Evolutionary conservation across 2,888 invertebrate species (phyloP), one percentile per base, ranked within the genome.

Genomic region (Drosophila greeni): DNA sequence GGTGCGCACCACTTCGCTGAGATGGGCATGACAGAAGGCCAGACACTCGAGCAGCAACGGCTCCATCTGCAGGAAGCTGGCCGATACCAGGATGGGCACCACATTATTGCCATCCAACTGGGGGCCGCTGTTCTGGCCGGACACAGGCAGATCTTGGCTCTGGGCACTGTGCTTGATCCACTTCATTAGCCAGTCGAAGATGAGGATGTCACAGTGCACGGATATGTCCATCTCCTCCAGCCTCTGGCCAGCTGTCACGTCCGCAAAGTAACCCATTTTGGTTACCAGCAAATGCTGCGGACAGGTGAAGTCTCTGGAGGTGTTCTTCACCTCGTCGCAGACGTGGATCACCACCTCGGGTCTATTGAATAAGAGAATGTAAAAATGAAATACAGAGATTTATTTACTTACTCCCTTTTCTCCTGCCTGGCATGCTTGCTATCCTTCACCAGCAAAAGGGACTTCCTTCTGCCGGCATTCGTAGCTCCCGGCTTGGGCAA

Each of bases 231-330:
- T 96, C 83, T 97, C 97, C 85, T 95, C 94, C 8, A 96, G 88
- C 60, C 93, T 91, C 86, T 95, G 95, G 82, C 92, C 95, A 16
- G 93, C 92, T 0, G 95, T 95, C 5, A 96, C 95, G 85, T 95
- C 95, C 11, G 95, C 95, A 88, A 98, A 98, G 86, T 98, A 98
- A 12, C 96, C 96, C 97, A 98, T 98, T 90, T 97, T 96, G 55
- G 93, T 92, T 0, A 97, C 92, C 16, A 98, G 90, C 53, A 97
- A 89, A 78, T 93, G 94, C 86, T 97, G 95, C 0, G 95, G 93
- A 85, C 98, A 98, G 54, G 92, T 91, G 87, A 98, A 98, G 87
- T 97, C 96, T 84, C 95, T 94, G 74, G 95, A 96, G 60, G 94
- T 90, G 55, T 94, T 95, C 88, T 97, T 97, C 1, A 95, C 94